Evolutionary conservation across 2,113 vertebrate genomes (phyloP), one percentile per base, ranked within the genome.

Genomic region (Ctenodactylus gundi): DNA sequence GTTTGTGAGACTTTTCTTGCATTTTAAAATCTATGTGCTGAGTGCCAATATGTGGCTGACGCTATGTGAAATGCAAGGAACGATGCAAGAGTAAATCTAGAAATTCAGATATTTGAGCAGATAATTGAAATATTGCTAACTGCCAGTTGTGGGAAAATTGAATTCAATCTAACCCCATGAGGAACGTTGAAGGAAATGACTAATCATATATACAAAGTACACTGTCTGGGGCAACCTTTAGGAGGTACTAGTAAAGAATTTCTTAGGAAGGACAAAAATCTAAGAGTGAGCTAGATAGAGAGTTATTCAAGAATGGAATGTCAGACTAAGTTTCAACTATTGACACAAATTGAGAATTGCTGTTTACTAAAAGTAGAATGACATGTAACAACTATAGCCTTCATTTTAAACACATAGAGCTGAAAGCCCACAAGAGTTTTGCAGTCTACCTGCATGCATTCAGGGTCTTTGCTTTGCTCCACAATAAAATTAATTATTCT

Each of bases 401-500:
- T 65, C 92, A 53, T 78, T 94, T 62, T n/a, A n/a, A n/a, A n/a
- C 34, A 51, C 21, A 85, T 20, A 75, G 20, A 90, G 21, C 25
- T 80, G 21, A 92, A 94, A 94, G 72, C 49, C 4, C 55, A 73
- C 21, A 49, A 20, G 6, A 58, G 58, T 2, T 68, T 49, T 68
- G 9, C 64, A 53, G 36, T 53, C 57, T 68, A 76, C 73, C n/a
- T 82, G 29, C 44, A 58, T 57, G 20, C 36, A 31, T 62, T 72
- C 9, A 18, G 49, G 23, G 29, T 57, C 34, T 85, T 90, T 94
- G 36, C 29, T 90, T 91, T 62, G 34, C 55, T 92, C 25, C 49
- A 77, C 12, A 49, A 88, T 62, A 87, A 77, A 88, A 88, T 78
- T 20, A 88, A 39, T 18, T 81, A 80, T 94, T 90, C 65, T 72